phyloP scores from a whole-genome alignment of 2,888 invertebrate genomes.

The Callinectes sapidus region DNA sequence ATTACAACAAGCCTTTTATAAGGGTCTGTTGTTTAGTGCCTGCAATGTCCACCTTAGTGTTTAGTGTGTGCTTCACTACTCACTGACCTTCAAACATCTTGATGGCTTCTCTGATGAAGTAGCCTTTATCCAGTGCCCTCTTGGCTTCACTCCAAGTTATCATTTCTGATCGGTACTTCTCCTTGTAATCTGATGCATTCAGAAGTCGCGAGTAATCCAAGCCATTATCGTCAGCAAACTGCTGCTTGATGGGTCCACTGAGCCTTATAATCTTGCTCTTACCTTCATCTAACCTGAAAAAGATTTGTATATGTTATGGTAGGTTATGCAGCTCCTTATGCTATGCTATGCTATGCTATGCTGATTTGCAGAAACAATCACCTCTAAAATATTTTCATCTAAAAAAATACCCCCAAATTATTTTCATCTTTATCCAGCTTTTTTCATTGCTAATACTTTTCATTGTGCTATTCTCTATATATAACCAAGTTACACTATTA shows the following conservation, averaged over 20 bases:
- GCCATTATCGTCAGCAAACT: slow-evolving; percentile 88
- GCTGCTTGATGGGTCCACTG: slow-evolving; percentile 91
- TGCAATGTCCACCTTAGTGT: background rate
- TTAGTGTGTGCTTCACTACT: background rate
- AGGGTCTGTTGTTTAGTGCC: no score
- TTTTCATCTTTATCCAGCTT: background rate
- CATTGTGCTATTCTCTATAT: no score
- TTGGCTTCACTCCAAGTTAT: slow-evolving; percentile 93
- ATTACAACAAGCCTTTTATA: no score
- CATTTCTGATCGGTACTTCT: slow-evolving; percentile 91
- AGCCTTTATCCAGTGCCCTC: slow-evolving; percentile 86
- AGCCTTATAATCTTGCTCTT: slow-evolving; percentile 83
- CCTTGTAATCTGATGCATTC: slow-evolving; percentile 91
- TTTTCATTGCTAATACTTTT: background rate
- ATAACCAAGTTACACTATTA: no score
- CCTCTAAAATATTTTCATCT: background rate
- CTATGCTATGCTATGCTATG: background rate
- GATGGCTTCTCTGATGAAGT: slow-evolving; percentile 79
- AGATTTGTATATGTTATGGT: background rate
- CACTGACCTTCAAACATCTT: slow-evolving; percentile 64
- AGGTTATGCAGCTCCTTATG: no score
- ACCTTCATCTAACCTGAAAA: slow-evolving; percentile 74
- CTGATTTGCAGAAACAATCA: background rate
- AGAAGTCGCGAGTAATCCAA: slow-evolving; percentile 87
- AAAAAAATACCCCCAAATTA: background rate